Evolutionary conservation across 2,113 vertebrate species (phyloP).

Genomic region (Alouatta palliata): DNA sequence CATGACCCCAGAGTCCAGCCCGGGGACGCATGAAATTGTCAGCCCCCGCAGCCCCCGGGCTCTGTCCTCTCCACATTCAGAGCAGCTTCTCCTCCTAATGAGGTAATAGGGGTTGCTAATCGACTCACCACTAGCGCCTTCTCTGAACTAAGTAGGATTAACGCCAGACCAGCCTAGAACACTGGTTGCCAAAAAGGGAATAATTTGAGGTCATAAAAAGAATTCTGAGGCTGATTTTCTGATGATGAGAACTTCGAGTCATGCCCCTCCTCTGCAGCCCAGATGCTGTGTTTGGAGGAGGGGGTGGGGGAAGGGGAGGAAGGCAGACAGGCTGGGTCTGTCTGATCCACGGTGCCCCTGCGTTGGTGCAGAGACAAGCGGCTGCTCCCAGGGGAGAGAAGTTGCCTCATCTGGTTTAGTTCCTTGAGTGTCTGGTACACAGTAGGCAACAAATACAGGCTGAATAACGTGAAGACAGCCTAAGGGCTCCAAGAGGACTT

Average conservation of each 20-base stretch:
- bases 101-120: background rate
- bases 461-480: background rate
- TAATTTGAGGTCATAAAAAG: background rate
- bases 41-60: background rate
- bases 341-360: background rate
- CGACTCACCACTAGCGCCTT: background rate
- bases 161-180: background rate
- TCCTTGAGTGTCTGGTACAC: background rate
- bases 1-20: background rate
- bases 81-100: slow-evolving; percentile 29
- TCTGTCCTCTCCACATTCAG: background rate
- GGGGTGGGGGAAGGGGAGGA: too few relatives aligned
- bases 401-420: background rate
- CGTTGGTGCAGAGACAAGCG: background rate
- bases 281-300: background rate
- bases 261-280: background rate
- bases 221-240: background rate
- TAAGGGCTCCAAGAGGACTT: background rate
- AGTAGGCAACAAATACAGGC: background rate
- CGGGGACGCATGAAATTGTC: background rate
- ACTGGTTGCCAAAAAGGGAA: background rate
- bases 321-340: background rate
- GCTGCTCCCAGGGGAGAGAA: background rate
- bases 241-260: background rate
- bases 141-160: background rate